Evolutionary conservation across 2,113 vertebrate species (phyloP).

Genomic region (Pterophyllum scalare): DNA sequence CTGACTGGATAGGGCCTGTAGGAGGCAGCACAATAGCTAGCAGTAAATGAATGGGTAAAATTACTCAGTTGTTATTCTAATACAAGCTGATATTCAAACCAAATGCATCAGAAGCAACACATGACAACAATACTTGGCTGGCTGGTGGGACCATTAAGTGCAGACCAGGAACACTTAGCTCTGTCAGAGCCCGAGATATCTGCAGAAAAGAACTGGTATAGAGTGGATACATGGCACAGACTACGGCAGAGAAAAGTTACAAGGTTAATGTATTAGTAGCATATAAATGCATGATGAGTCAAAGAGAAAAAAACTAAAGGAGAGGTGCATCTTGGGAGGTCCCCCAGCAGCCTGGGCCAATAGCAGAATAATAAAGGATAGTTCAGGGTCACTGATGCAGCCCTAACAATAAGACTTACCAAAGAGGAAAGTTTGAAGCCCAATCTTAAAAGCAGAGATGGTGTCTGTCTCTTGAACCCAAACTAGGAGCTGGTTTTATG

Average conservation of each 20-base stretch:
- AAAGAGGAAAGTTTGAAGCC: neutral
- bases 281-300: neutral
- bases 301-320: neutral
- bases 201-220: neutral
- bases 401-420: neutral
- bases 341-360: neutral
- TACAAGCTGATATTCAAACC: neutral
- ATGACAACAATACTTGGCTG: fast-evolving
- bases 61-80: neutral
- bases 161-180: neutral
- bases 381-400: neutral
- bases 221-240: neutral
- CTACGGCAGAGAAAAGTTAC: neutral
- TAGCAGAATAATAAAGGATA: slow-evolving; percentile 2
- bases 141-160: neutral
- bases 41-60: neutral
- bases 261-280: slow-evolving; percentile 5
- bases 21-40: neutral
- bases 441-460: neutral
- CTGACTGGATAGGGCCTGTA: neutral
- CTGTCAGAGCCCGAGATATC: neutral
- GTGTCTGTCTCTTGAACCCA: neutral
- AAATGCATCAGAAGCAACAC: too few relatives aligned
- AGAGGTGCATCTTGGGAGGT: neutral
- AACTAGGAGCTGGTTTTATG: neutral